These are phyloP conservation scores for Narcine bancroftii DNA, from an alignment of 2,113 vertebrate genomes.

Conservation along the genomic window DNA sequence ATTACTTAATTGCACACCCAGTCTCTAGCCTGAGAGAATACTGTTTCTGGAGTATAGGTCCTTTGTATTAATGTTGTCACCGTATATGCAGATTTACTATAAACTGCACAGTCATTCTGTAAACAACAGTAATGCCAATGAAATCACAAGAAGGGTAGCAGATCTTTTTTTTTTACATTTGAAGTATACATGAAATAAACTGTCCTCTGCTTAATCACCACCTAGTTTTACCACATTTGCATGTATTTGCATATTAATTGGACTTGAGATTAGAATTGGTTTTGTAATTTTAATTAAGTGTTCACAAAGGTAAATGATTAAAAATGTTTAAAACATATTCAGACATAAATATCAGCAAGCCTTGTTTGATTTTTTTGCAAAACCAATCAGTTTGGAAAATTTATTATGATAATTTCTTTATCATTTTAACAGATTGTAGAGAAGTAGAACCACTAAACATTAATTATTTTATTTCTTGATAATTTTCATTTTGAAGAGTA, in stretches of 20 bases:
- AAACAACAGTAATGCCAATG: conserved; percentile 96
- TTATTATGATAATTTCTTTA: conserved; percentile 98
- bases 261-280: conserved; percentile 99
- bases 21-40: conserved; percentile 76
- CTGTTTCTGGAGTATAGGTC: conserved; percentile 81
- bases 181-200: conserved; percentile 99
- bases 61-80: conserved; percentile 82
- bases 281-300: conserved; percentile 99
- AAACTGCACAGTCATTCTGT: conserved; percentile 76
- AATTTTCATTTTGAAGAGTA: conserved; percentile 30
- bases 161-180: conserved; percentile 94
- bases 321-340: conserved; percentile 99
- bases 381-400: conserved; percentile 74
- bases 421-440: conserved; percentile 95
- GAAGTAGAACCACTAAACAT: conserved; percentile 69
- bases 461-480: conserved; percentile 35
- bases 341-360: conserved; percentile 97
- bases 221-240: conserved; percentile 99
- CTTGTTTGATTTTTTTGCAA: conserved; percentile 74
- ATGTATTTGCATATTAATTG: conserved; percentile 99
- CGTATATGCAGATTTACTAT: conserved; percentile 68
- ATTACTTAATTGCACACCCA: conserved; percentile 67
- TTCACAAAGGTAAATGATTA: conserved; percentile 99
- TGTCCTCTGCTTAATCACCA: conserved; percentile 99
- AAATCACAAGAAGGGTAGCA: conserved; percentile 68